Evolutionary conservation across 2,113 vertebrate species (phyloP), one percentile per base, ranked within the genome.

Genomic region (Oreochromis tanganicae): DNA sequence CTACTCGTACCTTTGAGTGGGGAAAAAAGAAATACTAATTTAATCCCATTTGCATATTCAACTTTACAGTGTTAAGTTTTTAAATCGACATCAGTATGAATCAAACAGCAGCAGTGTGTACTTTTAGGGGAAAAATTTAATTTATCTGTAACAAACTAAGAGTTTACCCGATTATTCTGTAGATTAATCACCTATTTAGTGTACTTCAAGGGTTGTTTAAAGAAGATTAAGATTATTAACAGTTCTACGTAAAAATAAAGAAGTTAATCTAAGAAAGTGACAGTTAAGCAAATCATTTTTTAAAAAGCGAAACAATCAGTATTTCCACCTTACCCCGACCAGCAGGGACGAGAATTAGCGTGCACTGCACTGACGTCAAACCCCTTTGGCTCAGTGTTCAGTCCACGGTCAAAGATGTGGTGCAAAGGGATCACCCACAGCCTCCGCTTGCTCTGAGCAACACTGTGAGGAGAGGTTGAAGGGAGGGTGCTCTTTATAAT

Each of bases 311-410:
- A 81, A 71, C 2, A 17, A 5, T 38, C 2, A 73, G 2, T 5
- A 34, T 50, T 32, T 63, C 8, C 29, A 52, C 96, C 96, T 96
- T 71, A 97, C 96, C 96, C 96, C 94, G 96, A 96, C 96, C 96
- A 97, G 96, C 96, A 96, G 96, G 96, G 96, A 97, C 96, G 96
- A 97, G 95, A 96, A 92, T 79, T 85, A 57, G 21, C n/a, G 85
- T 81, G 48, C 85, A 54, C 93, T 59, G 19, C 68, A 3, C 41
- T 80, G 92, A 88, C 75, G 91, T 94, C 91, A 94, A 92, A 86
- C 66, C 91, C 79, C 89, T 83, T 85, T 19, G 87, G 32, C 86
- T 90, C 48, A 24, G 89, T n/a, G 88, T 88, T 91, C 38, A 81
- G 85, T 87, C 88, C 59, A 34, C 84, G 55, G 27, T 59, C 83